Conservation (phyloP, 2,797 vertebrate species). For the Spondyliosoma cantharus region DNA sequence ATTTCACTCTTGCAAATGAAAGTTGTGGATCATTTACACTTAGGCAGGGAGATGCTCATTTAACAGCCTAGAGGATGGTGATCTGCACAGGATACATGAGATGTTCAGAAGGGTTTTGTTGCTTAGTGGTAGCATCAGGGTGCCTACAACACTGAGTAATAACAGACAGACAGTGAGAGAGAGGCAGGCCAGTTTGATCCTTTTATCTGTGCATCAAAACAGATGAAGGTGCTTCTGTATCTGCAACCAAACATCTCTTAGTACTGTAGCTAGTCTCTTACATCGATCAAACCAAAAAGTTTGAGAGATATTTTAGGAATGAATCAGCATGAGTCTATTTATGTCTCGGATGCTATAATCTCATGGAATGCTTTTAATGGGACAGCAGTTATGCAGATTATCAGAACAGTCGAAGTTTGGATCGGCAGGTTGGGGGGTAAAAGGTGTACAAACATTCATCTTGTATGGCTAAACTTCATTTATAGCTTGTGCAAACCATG, state of each 20-base stretch:
- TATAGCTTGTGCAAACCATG: neutral
- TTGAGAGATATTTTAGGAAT: slow-evolving; percentile 48
- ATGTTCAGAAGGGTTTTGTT: slow-evolving; percentile 29
- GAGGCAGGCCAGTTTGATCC: slow-evolving; percentile 40
- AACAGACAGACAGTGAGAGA: slow-evolving; percentile 31
- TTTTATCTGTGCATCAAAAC: slow-evolving; percentile 49
- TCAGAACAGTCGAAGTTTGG: slow-evolving; percentile 83
- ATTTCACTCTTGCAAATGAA: slow-evolving; percentile 60
- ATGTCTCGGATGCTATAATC: slow-evolving; percentile 31
- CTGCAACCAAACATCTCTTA: slow-evolving; percentile 38
- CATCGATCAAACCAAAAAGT: slow-evolving; percentile 25
- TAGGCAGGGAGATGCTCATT: slow-evolving; percentile 33
- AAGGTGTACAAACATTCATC: slow-evolving; percentile 47
- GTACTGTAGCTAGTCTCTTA: slow-evolving; percentile 10
- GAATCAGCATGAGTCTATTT: slow-evolving; percentile 37
- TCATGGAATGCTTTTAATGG: slow-evolving; percentile 85
- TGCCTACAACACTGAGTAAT: slow-evolving; percentile 22
- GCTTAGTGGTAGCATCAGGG: slow-evolving; percentile 31
- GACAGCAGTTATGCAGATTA: slow-evolving; percentile 74
- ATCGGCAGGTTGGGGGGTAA: slow-evolving; percentile 60
- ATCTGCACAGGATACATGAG: slow-evolving; percentile 36
- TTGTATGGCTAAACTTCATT: neutral
- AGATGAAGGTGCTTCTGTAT: slow-evolving; percentile 32
- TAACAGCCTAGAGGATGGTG: slow-evolving; percentile 19
- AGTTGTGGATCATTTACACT: slow-evolving; percentile 55